Base-by-base conservation (phyloP, 1,140 invertebrate genomes). In the Sycophila sp. region DNA sequence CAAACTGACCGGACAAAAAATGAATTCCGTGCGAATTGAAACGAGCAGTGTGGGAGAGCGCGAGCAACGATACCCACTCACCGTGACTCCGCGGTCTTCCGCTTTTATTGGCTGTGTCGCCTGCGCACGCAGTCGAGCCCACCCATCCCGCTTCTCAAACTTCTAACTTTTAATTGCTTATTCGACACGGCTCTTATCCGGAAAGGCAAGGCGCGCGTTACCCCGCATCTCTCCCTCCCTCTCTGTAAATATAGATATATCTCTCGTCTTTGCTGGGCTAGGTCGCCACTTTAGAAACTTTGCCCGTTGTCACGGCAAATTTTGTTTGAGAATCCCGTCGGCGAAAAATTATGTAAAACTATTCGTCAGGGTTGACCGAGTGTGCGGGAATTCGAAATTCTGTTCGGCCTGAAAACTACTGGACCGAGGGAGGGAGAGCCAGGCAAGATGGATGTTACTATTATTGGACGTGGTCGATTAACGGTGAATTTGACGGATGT, bases 121-220 rank as follows among this genome's bases (percentile, higher is more conserved):
- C 47, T 10, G 4, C 30, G 47, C 28, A 34, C 15, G 17, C 55
- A 26, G 34, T 8, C 42, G 13, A 47, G 42, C 42, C 24, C n/a
- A n/a, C n/a, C n/a, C n/a, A 24, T 22, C 38, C 38, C 42, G 42
- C n/a, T n/a, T n/a, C n/a, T n/a, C n/a, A n/a, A 22, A 56, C 36
- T 38, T 63, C 32, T 13, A 40, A 42, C 58, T 76, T 72, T 72
- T 64, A 55, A 59, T 69, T 19, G 40, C 34, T 60, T 19, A 40
- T 66, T 66, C 26, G 64, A 56, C 36, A 56, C 28, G 64, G 26
- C 38, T 19, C 47, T 36, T 53, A 34, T 36, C 42, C 42, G 19
- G 42, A 47, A 47, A 47, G 19, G 42, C 42, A 3, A 10, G n/a
- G n/a, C n/a, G n/a, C n/a, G n/a, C n/a, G n/a, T n/a, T n/a, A n/a